These are phyloP conservation scores for Cyclopterus lumpus DNA, from an alignment of 2,797 vertebrate genomes.

Conservation along the genomic window DNA sequence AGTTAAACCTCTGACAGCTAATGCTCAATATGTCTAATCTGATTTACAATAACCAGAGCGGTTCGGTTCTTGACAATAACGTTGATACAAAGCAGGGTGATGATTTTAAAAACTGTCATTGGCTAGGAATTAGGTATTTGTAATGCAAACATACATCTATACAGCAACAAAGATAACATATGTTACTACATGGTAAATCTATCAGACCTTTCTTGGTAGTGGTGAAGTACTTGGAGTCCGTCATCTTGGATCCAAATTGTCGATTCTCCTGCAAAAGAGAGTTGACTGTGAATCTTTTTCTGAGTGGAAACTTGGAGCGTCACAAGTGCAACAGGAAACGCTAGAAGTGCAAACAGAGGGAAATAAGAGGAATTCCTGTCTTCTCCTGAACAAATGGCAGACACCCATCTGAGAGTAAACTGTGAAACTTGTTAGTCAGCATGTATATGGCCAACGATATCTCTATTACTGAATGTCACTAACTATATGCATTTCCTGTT, in stretches of 20 bases:
- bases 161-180: not conserved
- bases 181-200: not conserved
- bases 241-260: constrained; percentile 92
- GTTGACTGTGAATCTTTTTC: constrained; percentile 28
- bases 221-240: constrained; percentile 98
- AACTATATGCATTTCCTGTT: constrained; percentile 55
- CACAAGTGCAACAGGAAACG: constrained; percentile 69
- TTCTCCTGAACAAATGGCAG: constrained; percentile 46
- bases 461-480: constrained; percentile 6
- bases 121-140: not conserved
- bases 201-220: constrained; percentile 97
- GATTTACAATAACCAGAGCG: constrained; percentile 44
- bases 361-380: constrained; percentile 77
- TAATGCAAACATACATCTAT: not conserved
- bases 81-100: constrained; percentile 3
- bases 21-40: constrained; percentile 51
- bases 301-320: constrained; percentile 45
- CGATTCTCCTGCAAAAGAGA: constrained; percentile 82
- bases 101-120: not conserved
- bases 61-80: constrained; percentile 20
- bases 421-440: constrained; percentile 48
- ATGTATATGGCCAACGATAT: constrained; percentile 31
- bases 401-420: constrained; percentile 35
- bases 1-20: constrained; percentile 33
- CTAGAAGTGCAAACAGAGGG: constrained; percentile 72